Percentiles rank a stretch among this genome's conserved stretches.
These are phyloP conservation scores for Daphoenositta chrysoptera DNA, from an alignment of 2,113 vertebrate genomes.

Conservation along the genomic window DNA sequence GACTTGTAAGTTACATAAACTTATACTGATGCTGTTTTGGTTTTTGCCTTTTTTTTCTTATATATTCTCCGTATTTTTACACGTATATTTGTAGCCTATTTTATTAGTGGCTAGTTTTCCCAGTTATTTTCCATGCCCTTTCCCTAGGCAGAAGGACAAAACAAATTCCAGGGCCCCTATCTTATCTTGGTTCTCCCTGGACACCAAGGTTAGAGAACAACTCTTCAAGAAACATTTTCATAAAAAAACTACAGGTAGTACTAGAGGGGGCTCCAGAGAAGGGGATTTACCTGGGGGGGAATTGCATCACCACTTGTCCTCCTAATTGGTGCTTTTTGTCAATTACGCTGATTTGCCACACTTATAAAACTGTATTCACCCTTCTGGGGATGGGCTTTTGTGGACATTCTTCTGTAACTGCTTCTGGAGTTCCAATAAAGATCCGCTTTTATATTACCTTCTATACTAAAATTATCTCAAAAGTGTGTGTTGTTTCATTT, in stretches of 20 bases:
- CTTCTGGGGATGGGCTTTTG: not conserved
- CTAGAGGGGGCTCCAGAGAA: not conserved
- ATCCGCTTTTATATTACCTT: not conserved
- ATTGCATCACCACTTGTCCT: not conserved
- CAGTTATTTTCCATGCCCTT: not conserved
- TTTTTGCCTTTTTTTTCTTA: not conserved
- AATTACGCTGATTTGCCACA: not conserved
- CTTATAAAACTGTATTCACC: not conserved
- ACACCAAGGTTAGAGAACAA: not conserved
- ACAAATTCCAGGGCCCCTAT: not conserved
- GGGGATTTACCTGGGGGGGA: not conserved
- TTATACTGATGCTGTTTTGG: not conserved
- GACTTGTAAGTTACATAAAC: not conserved
- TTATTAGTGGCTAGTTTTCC: not conserved
- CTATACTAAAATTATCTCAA: not conserved
- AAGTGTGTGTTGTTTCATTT: not conserved
- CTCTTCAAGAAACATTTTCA: not conserved
- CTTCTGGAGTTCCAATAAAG: not conserved
- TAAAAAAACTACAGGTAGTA: not conserved
- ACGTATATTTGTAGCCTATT: not conserved
- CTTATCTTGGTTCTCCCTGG: not conserved
- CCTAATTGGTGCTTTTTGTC: not conserved
- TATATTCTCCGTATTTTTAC: not conserved
- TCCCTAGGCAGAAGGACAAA: not conserved
- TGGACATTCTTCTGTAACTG: not conserved